These are phyloP conservation scores for Salarias fasciatus DNA, from an alignment of 2,797 vertebrate species.

Conservation along the genomic window DNA sequence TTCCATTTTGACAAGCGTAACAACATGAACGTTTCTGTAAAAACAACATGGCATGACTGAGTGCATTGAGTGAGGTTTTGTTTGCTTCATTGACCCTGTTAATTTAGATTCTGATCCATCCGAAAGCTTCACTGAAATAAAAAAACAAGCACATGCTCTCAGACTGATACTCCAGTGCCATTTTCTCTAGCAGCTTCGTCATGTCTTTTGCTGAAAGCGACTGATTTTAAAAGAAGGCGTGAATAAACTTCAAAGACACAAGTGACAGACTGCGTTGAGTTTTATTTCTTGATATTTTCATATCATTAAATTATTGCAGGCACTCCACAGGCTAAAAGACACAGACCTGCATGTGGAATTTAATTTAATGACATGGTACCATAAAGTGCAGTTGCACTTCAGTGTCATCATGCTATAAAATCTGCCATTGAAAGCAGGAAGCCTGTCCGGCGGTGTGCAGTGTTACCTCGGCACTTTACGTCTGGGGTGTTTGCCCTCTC, in stretches of 20 bases:
- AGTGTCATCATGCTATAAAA: slow-evolving; percentile 59
- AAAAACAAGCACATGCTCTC: background rate
- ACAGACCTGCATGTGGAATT: slow-evolving; percentile 13
- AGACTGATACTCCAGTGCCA: background rate
- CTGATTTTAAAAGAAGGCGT: slow-evolving; percentile 27
- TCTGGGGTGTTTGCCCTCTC: slow-evolving; percentile 26
- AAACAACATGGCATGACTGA: background rate
- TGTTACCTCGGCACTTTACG: slow-evolving; percentile 16
- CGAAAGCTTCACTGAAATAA: background rate
- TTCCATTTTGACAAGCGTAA: background rate
- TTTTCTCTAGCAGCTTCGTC: slow-evolving; percentile 9
- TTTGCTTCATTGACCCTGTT: slow-evolving; percentile 1
- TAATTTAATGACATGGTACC: slow-evolving; percentile 32
- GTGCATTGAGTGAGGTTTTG: background rate
- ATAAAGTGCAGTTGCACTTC: slow-evolving; percentile 43
- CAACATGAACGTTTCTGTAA: background rate
- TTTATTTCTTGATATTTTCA: slow-evolving; percentile 35
- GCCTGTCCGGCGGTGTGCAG: slow-evolving; percentile 10
- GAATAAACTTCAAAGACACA: slow-evolving; percentile 45
- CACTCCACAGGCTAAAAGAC: slow-evolving; percentile 24
- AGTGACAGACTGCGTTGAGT: slow-evolving; percentile 24
- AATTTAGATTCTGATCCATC: slow-evolving; percentile 11
- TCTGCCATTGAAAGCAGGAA: slow-evolving; percentile 15
- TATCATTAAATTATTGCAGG: slow-evolving; percentile 43
- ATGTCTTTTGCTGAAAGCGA: slow-evolving; percentile 21